Percentiles rank a stretch among this genome's conserved stretches.
phyloP scores from a whole-genome alignment of 1,140 invertebrate species.

The Stenopsyche tienmushanensis region DNA sequence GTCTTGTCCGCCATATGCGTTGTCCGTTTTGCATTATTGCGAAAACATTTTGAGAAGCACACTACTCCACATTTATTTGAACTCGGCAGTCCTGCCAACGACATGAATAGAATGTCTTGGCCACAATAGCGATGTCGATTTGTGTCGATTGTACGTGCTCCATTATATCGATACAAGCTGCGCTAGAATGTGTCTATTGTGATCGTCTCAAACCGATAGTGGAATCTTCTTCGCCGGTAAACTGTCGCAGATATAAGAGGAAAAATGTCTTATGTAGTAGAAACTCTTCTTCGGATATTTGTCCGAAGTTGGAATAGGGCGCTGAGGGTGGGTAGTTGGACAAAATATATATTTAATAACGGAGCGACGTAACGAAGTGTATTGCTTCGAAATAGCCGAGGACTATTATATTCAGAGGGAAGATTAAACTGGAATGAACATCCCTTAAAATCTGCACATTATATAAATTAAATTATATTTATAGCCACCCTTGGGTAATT shows the following conservation, averaged over 20 bases:
- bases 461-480: too few relatives aligned
- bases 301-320: neutral
- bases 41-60: slow-evolving; percentile 13
- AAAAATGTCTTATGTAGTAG: slow-evolving; percentile 1
- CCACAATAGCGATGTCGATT: slow-evolving; percentile 39
- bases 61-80: slow-evolving; percentile 27
- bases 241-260: neutral
- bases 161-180: slow-evolving; percentile 39
- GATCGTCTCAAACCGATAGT: slow-evolving; percentile 15
- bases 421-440: too few relatives aligned
- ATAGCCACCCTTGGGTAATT: too few relatives aligned
- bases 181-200: slow-evolving; percentile 28
- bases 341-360: neutral
- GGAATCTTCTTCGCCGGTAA: slow-evolving; percentile 1
- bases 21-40: too few relatives aligned
- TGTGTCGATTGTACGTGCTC: slow-evolving; percentile 25
- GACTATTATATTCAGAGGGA: too few relatives aligned
- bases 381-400: too few relatives aligned
- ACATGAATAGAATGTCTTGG: slow-evolving; percentile 34
- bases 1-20: neutral
- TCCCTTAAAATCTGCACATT: too few relatives aligned
- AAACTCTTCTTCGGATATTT: neutral
- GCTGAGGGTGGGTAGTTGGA: neutral
- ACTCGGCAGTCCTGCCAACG: slow-evolving; percentile 17
- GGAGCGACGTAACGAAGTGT: neutral